A percentile compares a stretch with the other conserved stretches of the same genome.
Evolutionary conservation across 2,888 invertebrate genomes (phyloP).

Genomic region (Oegoconia quadripuncta): DNA sequence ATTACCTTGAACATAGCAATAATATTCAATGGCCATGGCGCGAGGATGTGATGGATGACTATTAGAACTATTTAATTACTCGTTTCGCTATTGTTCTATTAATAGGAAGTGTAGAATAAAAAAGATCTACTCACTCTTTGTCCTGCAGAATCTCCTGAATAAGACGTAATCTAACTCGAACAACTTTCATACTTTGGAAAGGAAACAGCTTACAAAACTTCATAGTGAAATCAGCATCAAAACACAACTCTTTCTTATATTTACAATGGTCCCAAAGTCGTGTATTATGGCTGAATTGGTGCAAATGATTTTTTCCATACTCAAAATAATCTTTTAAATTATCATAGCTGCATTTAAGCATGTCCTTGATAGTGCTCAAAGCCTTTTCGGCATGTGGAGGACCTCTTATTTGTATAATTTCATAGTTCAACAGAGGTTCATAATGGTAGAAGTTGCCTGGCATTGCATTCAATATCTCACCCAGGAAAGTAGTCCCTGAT

Average conservation of each 20-base stretch:
- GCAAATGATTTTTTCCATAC: slow-evolving; percentile 86
- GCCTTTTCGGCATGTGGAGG: slow-evolving; percentile 84
- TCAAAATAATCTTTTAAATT: slow-evolving; percentile 87
- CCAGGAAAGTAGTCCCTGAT: slow-evolving; percentile 93
- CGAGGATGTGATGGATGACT: too few species aligned
- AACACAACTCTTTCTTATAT: slow-evolving; percentile 71
- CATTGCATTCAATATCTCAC: slow-evolving; percentile 89
- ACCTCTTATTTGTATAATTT: slow-evolving; percentile 89
- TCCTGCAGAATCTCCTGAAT: slow-evolving; percentile 86
- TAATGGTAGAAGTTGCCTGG: slow-evolving; percentile 95
- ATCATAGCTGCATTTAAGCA: slow-evolving; percentile 88
- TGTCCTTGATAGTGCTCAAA: slow-evolving; percentile 82
- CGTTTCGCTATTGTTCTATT: too few species aligned
- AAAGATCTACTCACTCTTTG: slow-evolving; percentile 79
- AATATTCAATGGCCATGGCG: too few species aligned
- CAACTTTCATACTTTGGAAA: slow-evolving; percentile 93
- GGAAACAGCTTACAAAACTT: slow-evolving; percentile 91
- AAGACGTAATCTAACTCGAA: slow-evolving; percentile 85
- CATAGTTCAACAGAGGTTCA: slow-evolving; percentile 91
- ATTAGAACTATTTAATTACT: too few species aligned
- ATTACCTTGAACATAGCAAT: too few species aligned
- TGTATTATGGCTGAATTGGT: slow-evolving; percentile 91
- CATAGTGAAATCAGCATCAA: slow-evolving; percentile 82
- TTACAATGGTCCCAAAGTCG: slow-evolving; percentile 91
- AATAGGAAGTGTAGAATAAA: neutral